phyloP scores from a whole-genome alignment of 1,140 invertebrate species.

The Octopus bimaculoides region DNA sequence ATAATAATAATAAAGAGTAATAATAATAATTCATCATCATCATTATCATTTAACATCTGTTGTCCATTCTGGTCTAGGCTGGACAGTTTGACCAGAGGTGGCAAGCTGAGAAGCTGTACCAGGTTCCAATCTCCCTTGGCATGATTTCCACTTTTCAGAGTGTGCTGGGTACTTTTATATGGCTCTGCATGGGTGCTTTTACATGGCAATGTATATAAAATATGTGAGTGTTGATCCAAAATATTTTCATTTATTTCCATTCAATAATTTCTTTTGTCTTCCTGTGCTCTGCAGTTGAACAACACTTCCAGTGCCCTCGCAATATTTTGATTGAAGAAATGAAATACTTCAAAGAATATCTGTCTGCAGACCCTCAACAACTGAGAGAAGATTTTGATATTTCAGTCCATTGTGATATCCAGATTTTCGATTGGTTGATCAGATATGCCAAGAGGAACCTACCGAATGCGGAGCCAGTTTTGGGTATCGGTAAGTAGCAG shows the following conservation, averaged over 20 bases:
- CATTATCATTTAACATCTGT: no score
- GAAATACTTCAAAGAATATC: conserved; percentile 84
- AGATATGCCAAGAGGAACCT: conserved; percentile 71
- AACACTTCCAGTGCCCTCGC: conserved; percentile 84
- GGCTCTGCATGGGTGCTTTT: background rate
- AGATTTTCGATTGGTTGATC: conserved; percentile 95
- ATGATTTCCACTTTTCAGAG: background rate
- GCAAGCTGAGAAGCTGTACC: no score
- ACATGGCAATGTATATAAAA: background rate
- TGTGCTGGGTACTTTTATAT: background rate
- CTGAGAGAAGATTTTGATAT: conserved; percentile 85
- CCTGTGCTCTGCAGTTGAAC: conserved; percentile 62
- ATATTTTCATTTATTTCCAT: background rate
- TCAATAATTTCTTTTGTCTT: background rate
- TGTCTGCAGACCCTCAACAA: conserved; percentile 49
- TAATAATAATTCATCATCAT: no score
- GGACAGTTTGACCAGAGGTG: no score
- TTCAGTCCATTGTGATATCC: conserved; percentile 91
- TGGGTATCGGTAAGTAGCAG: conserved; percentile 62
- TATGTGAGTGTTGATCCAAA: background rate
- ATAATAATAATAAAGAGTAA: no score
- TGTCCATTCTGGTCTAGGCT: no score
- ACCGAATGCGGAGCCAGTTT: conserved; percentile 59
- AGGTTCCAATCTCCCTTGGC: no score
- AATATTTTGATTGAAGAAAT: conserved; percentile 83